These are phyloP conservation scores for Coenonympha arcania DNA, from an alignment of 2,888 invertebrate species.

Conservation along the genomic window DNA sequence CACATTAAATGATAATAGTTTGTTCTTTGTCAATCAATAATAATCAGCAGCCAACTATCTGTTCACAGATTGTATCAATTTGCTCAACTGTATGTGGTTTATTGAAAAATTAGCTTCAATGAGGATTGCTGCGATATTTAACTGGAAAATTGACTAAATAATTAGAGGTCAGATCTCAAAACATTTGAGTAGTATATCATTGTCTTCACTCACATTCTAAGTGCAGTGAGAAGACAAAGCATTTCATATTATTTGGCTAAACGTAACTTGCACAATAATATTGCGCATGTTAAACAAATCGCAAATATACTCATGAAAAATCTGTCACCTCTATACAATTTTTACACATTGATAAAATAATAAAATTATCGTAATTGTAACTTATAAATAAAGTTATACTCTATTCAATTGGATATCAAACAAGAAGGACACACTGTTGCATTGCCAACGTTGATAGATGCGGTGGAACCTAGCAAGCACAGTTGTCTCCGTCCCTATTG, in stretches of 20 bases:
- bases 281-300: slow-evolving; percentile 43
- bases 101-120: too few relatives aligned
- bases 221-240: too few relatives aligned
- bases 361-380: slow-evolving; percentile 60
- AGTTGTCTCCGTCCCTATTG: slow-evolving; percentile 82
- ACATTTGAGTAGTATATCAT: too few relatives aligned
- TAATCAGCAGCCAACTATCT: too few relatives aligned
- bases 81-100: too few relatives aligned
- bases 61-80: too few relatives aligned
- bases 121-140: too few relatives aligned
- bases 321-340: slow-evolving; percentile 58
- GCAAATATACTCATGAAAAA: slow-evolving; percentile 37
- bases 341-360: slow-evolving; percentile 56
- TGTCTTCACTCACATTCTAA: too few relatives aligned
- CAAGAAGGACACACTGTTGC: slow-evolving; percentile 50
- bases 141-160: too few relatives aligned
- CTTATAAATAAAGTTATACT: slow-evolving; percentile 62
- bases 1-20: too few relatives aligned
- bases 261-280: slow-evolving; percentile 25
- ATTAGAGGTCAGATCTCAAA: too few relatives aligned
- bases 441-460: slow-evolving; percentile 44
- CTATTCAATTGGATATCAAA: slow-evolving; percentile 55
- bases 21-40: too few relatives aligned
- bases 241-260: background rate
- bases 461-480: slow-evolving; percentile 78